phyloP scores from a whole-genome alignment of 2,888 invertebrate genomes.

The Tachina grossa region DNA sequence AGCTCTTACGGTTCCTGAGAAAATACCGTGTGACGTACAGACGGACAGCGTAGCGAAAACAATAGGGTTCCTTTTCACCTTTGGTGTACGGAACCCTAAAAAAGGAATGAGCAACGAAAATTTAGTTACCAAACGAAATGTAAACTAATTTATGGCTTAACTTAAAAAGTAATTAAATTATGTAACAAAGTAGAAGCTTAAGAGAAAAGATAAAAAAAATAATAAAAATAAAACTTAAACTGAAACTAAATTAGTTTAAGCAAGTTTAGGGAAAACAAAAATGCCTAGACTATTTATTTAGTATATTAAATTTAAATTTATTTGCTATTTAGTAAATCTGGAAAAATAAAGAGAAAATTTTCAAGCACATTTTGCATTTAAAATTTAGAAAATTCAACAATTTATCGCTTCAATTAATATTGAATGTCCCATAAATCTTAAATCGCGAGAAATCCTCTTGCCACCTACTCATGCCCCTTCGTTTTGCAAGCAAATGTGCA shows the following conservation, averaged over 20 bases:
- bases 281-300: constrained; percentile 15
- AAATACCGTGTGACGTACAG: no score
- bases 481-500: not conserved
- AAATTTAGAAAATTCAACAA: constrained; percentile 60
- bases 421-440: constrained; percentile 71
- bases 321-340: not conserved
- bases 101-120: constrained; percentile 40
- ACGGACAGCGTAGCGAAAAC: no score
- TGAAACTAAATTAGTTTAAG: constrained; percentile 31
- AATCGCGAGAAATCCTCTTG: constrained; percentile 46
- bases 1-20: no score
- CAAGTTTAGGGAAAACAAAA: constrained; percentile 35
- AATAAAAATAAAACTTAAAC: constrained; percentile 18
- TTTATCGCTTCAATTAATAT: constrained; percentile 72
- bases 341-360: not conserved
- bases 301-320: constrained; percentile 41
- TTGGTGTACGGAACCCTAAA: no score
- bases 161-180: constrained; percentile 72
- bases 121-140: constrained; percentile 46
- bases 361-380: not conserved
- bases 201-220: not conserved
- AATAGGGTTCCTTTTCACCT: no score
- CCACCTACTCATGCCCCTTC: not conserved
- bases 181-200: constrained; percentile 35
- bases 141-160: constrained; percentile 70